phyloP scores from a whole-genome alignment of 2,113 vertebrate genomes.

The Chaetorhynchus papuensis region DNA sequence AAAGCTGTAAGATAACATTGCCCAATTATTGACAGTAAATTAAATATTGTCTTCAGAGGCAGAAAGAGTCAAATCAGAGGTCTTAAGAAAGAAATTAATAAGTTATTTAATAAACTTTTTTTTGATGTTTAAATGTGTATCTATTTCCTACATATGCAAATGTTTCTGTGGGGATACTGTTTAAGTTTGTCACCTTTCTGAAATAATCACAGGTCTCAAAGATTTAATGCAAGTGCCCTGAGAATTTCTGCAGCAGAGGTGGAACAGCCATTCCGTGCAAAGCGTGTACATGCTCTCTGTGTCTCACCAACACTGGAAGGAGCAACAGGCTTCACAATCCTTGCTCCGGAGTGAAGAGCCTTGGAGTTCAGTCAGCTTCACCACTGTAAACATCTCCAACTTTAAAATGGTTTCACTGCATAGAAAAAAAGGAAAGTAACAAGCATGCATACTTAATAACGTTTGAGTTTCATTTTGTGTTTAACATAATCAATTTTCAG shows the following conservation, averaged over 20 bases:
- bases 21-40: not conserved
- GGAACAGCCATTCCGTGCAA: not conserved
- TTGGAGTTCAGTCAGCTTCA: not conserved
- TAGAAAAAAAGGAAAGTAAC: not conserved
- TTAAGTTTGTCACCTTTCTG: not conserved
- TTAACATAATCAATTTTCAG: not conserved
- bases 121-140: not conserved
- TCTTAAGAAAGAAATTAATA: not conserved
- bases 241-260: not conserved
- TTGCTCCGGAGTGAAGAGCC: not conserved
- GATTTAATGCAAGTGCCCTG: not conserved
- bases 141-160: not conserved
- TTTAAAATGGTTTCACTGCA: not conserved
- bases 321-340: not conserved
- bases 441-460: not conserved
- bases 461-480: not conserved
- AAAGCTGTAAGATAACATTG: not conserved
- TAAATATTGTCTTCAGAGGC: not conserved
- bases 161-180: not conserved
- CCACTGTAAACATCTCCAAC: not conserved
- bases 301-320: not conserved
- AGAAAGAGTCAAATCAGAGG: not conserved
- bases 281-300: accelerated
- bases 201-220: not conserved
- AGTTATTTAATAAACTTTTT: not conserved